Evolutionary conservation across 2,888 invertebrate species (phyloP).

Genomic region (Aphidoletes aphidimyza): DNA sequence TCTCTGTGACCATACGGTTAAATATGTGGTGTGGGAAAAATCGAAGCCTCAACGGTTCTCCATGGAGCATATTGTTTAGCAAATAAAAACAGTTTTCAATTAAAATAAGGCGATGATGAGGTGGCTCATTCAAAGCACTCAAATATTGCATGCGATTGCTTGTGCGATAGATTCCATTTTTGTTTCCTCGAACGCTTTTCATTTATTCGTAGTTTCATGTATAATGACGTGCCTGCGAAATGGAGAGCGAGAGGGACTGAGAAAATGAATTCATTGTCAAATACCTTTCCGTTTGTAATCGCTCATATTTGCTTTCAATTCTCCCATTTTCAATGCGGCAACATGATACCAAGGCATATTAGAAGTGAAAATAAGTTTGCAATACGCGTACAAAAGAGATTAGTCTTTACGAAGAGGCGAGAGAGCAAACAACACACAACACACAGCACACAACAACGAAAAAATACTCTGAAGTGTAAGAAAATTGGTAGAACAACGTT

Average conservation of each 20-base stretch:
- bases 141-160: background rate
- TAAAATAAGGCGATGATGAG: background rate
- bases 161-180: too few relatives aligned
- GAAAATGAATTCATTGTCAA: background rate
- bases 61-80: background rate
- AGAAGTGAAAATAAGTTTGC: conserved; percentile 30
- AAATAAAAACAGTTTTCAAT: conserved; percentile 6
- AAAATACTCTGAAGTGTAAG: background rate
- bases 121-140: background rate
- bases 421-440: background rate
- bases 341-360: background rate
- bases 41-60: too few relatives aligned
- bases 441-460: background rate
- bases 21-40: too few relatives aligned
- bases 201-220: too few relatives aligned
- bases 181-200: too few relatives aligned
- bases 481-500: conserved; percentile 14
- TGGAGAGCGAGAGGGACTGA: too few relatives aligned
- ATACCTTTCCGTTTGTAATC: background rate
- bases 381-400: conserved; percentile 20
- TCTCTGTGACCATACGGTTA: too few relatives aligned
- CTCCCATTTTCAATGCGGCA: background rate
- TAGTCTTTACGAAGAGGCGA: background rate
- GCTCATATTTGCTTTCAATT: conserved; percentile 20
- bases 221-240: too few relatives aligned